Evolutionary conservation across 1,140 invertebrate genomes (phyloP).

Genomic region (Drosophila pseudoananassae): DNA sequence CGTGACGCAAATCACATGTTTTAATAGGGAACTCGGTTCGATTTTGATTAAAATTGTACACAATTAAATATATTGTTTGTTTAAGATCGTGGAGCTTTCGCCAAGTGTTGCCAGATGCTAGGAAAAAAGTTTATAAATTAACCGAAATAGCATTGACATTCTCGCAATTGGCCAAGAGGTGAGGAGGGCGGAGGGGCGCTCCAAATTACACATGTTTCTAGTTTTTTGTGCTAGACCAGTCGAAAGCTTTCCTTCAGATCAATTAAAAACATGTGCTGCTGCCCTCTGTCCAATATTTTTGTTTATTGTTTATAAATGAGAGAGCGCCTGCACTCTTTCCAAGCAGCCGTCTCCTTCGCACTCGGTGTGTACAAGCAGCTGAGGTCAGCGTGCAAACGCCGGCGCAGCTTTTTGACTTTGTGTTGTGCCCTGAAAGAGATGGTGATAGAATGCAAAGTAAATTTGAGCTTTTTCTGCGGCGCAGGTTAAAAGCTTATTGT

Average conservation of each 20-base stretch:
- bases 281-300: slow-evolving; percentile 71
- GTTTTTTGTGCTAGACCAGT: slow-evolving; percentile 15
- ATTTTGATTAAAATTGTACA: slow-evolving; percentile 54
- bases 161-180: slow-evolving; percentile 2
- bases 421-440: slow-evolving; percentile 13
- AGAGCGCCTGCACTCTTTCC: slow-evolving; percentile 30
- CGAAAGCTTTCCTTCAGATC: slow-evolving; percentile 52
- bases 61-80: slow-evolving; percentile 40
- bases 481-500: slow-evolving; percentile 55
- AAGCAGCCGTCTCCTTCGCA: slow-evolving; percentile 13
- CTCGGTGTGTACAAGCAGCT: slow-evolving; percentile 33
- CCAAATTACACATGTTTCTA: slow-evolving; percentile 59
- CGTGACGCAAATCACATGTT: slow-evolving; percentile 54
- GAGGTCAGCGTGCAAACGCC: slow-evolving; percentile 70
- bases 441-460: slow-evolving; percentile 44
- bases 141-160: slow-evolving; percentile 44
- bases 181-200: neutral
- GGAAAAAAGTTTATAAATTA: slow-evolving; percentile 13
- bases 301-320: slow-evolving; percentile 83
- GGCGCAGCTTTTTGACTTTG: slow-evolving; percentile 53
- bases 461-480: slow-evolving; percentile 55
- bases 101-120: slow-evolving; percentile 39
- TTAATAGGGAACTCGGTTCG: slow-evolving; percentile 13
- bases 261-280: slow-evolving; percentile 79
- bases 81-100: slow-evolving; percentile 33